These are phyloP conservation scores for Columbina picui DNA, from an alignment of 2,113 vertebrate genomes.

Conservation along the genomic window DNA sequence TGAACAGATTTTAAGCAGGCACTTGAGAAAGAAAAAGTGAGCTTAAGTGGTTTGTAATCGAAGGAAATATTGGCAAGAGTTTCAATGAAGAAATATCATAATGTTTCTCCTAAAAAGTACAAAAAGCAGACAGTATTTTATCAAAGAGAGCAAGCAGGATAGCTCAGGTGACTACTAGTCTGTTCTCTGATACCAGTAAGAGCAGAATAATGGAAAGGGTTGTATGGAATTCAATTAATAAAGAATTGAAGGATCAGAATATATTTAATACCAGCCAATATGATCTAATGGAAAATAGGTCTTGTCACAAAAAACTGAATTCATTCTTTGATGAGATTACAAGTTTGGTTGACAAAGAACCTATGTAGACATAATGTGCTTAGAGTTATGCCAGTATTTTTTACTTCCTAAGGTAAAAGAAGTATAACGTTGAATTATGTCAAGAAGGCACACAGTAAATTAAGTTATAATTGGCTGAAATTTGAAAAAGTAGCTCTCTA, in stretches of 20 bases:
- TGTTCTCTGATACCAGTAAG: not conserved
- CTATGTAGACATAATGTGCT: not conserved
- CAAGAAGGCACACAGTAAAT: not conserved
- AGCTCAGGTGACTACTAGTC: not conserved
- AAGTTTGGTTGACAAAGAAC: conserved; percentile 8
- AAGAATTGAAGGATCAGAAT: not conserved
- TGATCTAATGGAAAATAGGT: not conserved
- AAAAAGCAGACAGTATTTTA: not conserved
- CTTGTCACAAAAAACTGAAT: not conserved
- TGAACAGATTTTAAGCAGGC: not conserved
- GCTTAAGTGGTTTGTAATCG: conserved; percentile 14
- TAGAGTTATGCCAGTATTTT: not conserved
- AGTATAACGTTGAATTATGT: not conserved
- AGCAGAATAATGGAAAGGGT: not conserved
- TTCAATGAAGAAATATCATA: not conserved
- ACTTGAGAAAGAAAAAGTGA: not conserved
- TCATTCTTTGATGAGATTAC: not conserved
- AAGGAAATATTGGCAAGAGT: not conserved
- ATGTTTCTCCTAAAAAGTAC: not conserved
- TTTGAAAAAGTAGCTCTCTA: not conserved
- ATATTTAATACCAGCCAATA: not conserved
- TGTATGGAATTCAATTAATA: not conserved
- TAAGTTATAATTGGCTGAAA: not conserved
- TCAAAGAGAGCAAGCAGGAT: not conserved
- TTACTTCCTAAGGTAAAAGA: not conserved